Evolutionary conservation across 1,140 invertebrate genomes (phyloP).

Genomic region (Ericerus pela): DNA sequence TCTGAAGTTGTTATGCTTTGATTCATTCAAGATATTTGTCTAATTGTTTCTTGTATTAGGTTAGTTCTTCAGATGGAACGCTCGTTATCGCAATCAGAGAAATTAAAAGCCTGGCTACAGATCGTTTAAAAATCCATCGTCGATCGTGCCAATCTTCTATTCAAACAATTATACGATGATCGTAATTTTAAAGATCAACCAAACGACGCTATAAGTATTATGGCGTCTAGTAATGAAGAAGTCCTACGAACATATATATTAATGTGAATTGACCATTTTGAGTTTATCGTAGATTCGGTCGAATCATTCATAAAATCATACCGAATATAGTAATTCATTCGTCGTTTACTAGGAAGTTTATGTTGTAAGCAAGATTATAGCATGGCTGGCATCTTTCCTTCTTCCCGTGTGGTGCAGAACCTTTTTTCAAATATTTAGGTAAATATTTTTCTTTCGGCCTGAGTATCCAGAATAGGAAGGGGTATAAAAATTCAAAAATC

Average conservation of each 20-base stretch:
- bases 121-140: constrained; percentile 90
- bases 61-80: constrained; percentile 84
- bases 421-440: no score
- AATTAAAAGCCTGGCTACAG: constrained; percentile 91
- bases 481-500: no score
- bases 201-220: constrained; percentile 95
- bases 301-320: no score
- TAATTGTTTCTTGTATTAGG: constrained; percentile 32
- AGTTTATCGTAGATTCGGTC: no score
- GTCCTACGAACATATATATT: constrained; percentile 97
- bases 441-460: no score
- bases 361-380: constrained; percentile 94
- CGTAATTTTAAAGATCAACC: constrained; percentile 75
- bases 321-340: no score
- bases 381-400: no score
- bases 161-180: constrained; percentile 96
- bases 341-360: constrained; percentile 60
- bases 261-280: constrained; percentile 50
- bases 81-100: constrained; percentile 91
- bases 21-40: background rate
- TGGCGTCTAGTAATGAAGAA: constrained; percentile 90
- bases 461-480: no score
- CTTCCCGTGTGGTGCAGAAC: no score
- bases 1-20: background rate
- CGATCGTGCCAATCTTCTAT: constrained; percentile 87